These are phyloP conservation scores for Brachionichthys hirsutus DNA, from an alignment of 2,113 vertebrate genomes.

Conservation along the genomic window DNA sequence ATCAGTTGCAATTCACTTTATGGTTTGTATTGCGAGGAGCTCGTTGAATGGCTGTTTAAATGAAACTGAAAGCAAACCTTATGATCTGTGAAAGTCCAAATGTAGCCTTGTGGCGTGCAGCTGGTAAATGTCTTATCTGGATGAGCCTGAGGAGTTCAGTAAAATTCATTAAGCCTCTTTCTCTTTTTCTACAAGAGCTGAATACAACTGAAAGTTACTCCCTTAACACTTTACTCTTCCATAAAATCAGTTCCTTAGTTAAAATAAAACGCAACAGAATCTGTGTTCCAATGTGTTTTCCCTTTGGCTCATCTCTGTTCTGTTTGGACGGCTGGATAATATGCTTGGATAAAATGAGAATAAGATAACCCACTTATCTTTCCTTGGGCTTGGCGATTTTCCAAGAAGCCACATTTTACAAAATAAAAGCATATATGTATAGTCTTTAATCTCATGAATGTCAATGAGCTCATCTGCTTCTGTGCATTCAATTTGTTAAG, in stretches of 20 bases:
- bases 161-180: constrained; percentile 62
- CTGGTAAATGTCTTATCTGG: constrained; percentile 65
- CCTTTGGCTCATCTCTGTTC: constrained; percentile 42
- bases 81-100: constrained; percentile 69
- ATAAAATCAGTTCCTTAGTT: constrained; percentile 49
- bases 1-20: constrained; percentile 35
- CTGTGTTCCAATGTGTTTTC: constrained; percentile 38
- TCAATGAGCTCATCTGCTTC: constrained; percentile 4
- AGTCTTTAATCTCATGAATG: constrained; percentile 1
- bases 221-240: constrained; percentile 12
- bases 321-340: constrained; percentile 37
- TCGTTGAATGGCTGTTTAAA: constrained; percentile 57
- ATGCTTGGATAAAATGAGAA: constrained; percentile 39
- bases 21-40: constrained; percentile 47
- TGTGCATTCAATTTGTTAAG: constrained; percentile 9
- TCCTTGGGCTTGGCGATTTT: background rate
- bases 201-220: constrained; percentile 39
- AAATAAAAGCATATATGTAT: constrained; percentile 12
- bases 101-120: constrained; percentile 60
- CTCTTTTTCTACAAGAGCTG: constrained; percentile 22
- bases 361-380: constrained; percentile 17
- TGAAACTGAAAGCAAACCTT: constrained; percentile 54
- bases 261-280: constrained; percentile 32
- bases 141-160: constrained; percentile 67
- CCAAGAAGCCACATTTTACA: constrained; percentile 18